Conservation (phyloP, 2,113 vertebrate species). For the Caracal caracal region DNA sequence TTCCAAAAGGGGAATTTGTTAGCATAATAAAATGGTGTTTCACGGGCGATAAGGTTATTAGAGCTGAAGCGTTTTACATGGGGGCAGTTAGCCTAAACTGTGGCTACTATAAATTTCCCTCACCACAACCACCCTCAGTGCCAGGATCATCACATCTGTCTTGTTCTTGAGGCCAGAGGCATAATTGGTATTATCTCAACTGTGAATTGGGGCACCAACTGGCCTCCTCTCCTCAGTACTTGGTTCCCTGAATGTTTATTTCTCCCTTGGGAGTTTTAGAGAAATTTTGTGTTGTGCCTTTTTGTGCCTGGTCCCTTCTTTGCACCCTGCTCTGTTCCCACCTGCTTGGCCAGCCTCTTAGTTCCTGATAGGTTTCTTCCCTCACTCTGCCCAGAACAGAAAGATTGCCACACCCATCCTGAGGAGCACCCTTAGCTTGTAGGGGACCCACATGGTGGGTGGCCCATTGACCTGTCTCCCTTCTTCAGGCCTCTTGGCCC, state of each 20-base stretch:
- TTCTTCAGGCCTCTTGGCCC: not conserved
- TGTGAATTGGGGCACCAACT: not conserved
- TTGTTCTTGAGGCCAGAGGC: not conserved
- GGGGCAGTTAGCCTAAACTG: not conserved
- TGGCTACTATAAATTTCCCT: not conserved
- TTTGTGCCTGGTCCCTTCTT: not conserved
- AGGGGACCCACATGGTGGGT: not conserved
- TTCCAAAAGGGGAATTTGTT: not conserved
- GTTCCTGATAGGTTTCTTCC: not conserved
- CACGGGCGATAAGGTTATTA: not conserved
- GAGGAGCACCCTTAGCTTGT: not conserved
- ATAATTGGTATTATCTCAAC: not conserved
- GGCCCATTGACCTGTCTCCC: not conserved
- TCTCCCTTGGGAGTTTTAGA: not conserved
- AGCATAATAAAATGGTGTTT: not conserved
- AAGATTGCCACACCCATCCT: not conserved
- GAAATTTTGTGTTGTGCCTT: not conserved
- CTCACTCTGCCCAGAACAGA: not conserved
- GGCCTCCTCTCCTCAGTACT: not conserved
- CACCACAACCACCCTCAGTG: fast-evolving
- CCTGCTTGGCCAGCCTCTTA: not conserved
- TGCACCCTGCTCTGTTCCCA: not conserved
- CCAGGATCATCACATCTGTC: not conserved
- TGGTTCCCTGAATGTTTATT: not conserved
- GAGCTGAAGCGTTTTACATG: not conserved